These are phyloP conservation scores for Mormyrops attenuatus DNA, from an alignment of 2,797 vertebrate genomes.

Conservation along the genomic window DNA sequence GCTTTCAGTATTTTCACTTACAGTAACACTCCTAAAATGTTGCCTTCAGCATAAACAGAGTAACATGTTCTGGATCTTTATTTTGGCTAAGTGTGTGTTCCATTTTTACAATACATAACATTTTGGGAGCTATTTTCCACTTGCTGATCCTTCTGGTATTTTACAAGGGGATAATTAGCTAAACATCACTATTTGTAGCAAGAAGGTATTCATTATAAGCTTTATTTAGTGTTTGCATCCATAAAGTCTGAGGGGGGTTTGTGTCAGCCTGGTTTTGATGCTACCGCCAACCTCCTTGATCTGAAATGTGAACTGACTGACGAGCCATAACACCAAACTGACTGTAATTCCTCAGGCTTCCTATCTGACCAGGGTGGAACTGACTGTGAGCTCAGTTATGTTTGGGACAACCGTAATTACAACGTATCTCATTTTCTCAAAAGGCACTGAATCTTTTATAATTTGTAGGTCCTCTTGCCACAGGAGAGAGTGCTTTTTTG, in stretches of 20 bases:
- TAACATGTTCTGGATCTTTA: not conserved
- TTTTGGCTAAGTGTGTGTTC: not conserved
- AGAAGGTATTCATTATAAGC: constrained; percentile 11
- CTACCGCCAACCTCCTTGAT: not conserved
- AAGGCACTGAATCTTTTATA: constrained; percentile 29
- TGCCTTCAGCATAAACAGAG: not conserved
- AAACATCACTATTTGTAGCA: constrained; percentile 18
- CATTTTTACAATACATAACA: constrained; percentile 15
- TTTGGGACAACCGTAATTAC: constrained; percentile 29
- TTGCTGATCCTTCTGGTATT: constrained; percentile 24
- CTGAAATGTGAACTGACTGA: not conserved
- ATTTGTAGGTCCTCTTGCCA: constrained; percentile 19
- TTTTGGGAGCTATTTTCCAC: constrained; percentile 25
- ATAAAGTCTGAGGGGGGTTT: constrained; percentile 11
- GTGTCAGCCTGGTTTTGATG: not conserved
- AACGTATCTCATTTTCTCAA: constrained; percentile 21
- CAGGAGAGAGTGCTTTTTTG: constrained; percentile 19
- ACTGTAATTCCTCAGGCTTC: not conserved
- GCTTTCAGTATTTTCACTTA: not conserved
- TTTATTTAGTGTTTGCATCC: constrained; percentile 15
- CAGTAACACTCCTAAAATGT: not conserved
- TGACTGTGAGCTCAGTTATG: constrained; percentile 17
- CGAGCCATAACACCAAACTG: not conserved
- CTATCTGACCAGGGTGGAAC: not conserved
- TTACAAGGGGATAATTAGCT: constrained; percentile 25